Base-by-base conservation (phyloP, 92 coral and sea anemone genomes). In the Palythoa grandiflora region DNA sequence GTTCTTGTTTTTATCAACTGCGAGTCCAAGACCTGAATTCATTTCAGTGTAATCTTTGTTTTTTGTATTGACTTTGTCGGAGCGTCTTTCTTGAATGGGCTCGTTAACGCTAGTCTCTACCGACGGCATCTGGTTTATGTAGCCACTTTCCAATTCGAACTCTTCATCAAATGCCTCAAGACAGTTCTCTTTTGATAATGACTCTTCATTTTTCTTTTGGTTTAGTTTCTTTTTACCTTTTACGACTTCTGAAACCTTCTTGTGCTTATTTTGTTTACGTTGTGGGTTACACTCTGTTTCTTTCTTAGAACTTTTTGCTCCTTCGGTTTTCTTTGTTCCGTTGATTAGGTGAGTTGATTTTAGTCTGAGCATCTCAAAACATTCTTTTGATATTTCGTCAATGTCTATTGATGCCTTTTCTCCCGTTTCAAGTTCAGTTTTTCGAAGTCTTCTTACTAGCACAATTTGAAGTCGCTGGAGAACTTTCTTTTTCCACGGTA, bases 401-500 rank as follows among this genome's bases (percentile, higher is more conserved):
- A 92, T n/a, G 48, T 89, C 77, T 48, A 92, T 39, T n/a, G 91
- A 80, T 66, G 97, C 90, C 48, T 93, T 94, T 36, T 73, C 91
- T 44, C 94, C 93, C 19, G 95, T 93, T 71, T 88, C 92, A 50
- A 39, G 76, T 80, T 94, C 97, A 9, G 88, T 78, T 76, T 89
- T 92, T 86, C 92, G 65, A 19, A 94, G 79, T 48, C 89, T 78
- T 68, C 91, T 94, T 16, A 83, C 84, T 61, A 94, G 89, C 13
- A 91, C 91, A 39, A 59, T 68, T 70, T 94, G 95, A 83, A 94
- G 55, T 44, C 95, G 89, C 52, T 83, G 50, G 38, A 94, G 91
- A 9, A 94, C 87, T 83, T 93, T 94, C 86, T 84, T 94, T 88
- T 94, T 94, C 97, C 97, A 94, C 37, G 91, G 91, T 37, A 94